Base-by-base conservation (phyloP, 2,797 vertebrate genomes). In the Rallus crepitans region DNA sequence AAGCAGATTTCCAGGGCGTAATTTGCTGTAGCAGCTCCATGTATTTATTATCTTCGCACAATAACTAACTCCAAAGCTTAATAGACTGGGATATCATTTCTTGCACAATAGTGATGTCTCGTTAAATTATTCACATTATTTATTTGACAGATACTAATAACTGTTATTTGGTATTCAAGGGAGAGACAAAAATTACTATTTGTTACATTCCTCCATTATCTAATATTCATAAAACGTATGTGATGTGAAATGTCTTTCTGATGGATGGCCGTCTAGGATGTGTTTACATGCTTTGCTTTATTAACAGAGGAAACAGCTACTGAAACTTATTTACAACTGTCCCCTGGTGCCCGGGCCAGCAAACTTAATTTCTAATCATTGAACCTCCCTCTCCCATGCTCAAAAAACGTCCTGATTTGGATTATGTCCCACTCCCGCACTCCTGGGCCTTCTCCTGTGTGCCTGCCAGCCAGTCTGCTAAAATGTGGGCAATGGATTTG, bases 61-160 rank as follows among this genome's bases (percentile, higher is more conserved):
- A 95, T 90, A 93, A 93, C 73, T 85, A 86, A 80, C 75, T 95
- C 75, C 71, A 82, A 68, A 85, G 83, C 86, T 90, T 89, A 90
- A 89, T 19, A 95, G 93, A 96, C 80, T 31, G 60, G 85, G 75
- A 76, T 92, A 92, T 68, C 40, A 82, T 93, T 96, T 92, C 84
- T 95, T 89, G 35, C 84, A 95, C 75, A 95, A 90, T 76, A 90
- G 55, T 20, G 71, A 87, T 83, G 79, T 52, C 89, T 89, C 66
- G 65, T 82, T 91, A 96, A 94, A 97, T 96, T 92, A 92, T 94
- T 94, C 96, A 89, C 92, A 89, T 95, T 92, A 93, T 90, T 95
- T 95, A 93, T 92, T 65, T 96, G 96, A 93, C 94, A 94, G 94
- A 95, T 94, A 90, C 70, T 93, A 93, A 96, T 96, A 95, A 87